These are phyloP conservation scores for Sceloporus undulatus DNA, from an alignment of 2,113 vertebrate genomes.

Conservation along the genomic window DNA sequence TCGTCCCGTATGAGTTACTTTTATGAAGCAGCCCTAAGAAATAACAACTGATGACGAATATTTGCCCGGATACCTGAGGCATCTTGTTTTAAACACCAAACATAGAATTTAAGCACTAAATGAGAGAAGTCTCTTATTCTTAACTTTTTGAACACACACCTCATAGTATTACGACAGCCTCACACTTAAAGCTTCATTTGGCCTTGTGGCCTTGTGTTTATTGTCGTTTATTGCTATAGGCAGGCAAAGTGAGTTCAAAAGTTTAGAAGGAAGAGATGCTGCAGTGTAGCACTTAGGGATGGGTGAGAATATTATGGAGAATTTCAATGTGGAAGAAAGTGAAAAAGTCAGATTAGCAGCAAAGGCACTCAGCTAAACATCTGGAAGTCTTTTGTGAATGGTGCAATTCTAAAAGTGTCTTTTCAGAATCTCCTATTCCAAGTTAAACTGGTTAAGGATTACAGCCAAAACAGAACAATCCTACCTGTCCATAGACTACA, in stretches of 20 bases:
- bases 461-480: too few species aligned
- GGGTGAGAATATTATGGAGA: too few species aligned
- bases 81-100: conserved; percentile 52
- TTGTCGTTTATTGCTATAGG: conserved; percentile 19
- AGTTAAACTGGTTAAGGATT: too few species aligned
- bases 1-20: conserved; percentile 24
- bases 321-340: too few species aligned
- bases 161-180: conserved; percentile 29
- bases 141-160: conserved; percentile 24
- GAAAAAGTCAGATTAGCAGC: too few species aligned
- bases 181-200: conserved; percentile 36
- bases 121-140: conserved; percentile 12
- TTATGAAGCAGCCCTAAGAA: conserved; percentile 47
- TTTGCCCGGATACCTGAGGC: conserved; percentile 49
- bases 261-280: neutral
- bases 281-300: too few species aligned
- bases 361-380: too few species aligned
- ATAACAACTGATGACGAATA: conserved; percentile 40
- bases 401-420: too few species aligned
- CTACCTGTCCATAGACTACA: too few species aligned
- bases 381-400: too few species aligned
- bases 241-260: conserved; percentile 40
- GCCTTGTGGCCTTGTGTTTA: conserved; percentile 18
- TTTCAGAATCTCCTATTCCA: too few species aligned
- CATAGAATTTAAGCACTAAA: conserved; percentile 34